phyloP scores from a whole-genome alignment of 2,888 invertebrate species.

The Athalia rosae region DNA sequence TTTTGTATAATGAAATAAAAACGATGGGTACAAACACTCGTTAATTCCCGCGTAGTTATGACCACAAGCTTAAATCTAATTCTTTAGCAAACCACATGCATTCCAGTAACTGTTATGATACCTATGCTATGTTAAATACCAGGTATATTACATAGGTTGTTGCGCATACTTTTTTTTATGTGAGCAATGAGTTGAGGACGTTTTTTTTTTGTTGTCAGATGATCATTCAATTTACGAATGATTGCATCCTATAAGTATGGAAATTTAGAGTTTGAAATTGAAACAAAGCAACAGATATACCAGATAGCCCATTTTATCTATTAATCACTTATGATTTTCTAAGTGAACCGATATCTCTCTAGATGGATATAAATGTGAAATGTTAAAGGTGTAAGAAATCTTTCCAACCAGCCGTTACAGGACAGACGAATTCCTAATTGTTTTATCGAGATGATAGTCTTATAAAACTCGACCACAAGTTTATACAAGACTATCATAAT shows the following conservation, averaged over 20 bases:
- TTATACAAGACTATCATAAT: too few relatives aligned
- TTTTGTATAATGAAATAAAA: constrained; percentile 2
- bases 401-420: too few relatives aligned
- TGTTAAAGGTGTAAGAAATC: not conserved
- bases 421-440: too few relatives aligned
- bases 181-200: not conserved
- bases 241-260: not conserved
- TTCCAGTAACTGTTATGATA: constrained; percentile 25
- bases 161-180: constrained; percentile 7
- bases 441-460: too few relatives aligned
- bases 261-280: not conserved
- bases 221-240: not conserved
- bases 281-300: not conserved
- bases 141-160: constrained; percentile 15
- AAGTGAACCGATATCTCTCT: not conserved
- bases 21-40: constrained; percentile 32
- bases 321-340: not conserved
- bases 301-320: constrained; percentile 5
- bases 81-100: constrained; percentile 39
- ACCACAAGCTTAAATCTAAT: constrained; percentile 36
- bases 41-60: constrained; percentile 14
- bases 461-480: too few relatives aligned
- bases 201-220: not conserved
- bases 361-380: constrained; percentile 9
- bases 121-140: not conserved